Evolutionary conservation across 2,888 invertebrate genomes (phyloP).

Genomic region (Volucella bombylans): DNA sequence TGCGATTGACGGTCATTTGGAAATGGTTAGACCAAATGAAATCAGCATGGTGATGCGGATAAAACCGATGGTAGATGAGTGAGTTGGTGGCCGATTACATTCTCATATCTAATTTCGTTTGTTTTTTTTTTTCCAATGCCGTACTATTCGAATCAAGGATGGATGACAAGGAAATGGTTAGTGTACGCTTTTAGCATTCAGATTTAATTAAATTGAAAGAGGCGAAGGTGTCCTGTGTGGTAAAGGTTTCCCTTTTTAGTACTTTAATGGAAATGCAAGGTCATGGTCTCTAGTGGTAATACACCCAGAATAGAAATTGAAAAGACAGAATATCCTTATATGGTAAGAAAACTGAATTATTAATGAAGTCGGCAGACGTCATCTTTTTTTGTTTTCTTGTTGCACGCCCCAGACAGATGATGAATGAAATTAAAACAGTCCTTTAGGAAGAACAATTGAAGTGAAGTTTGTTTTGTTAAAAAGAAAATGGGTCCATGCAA

Average conservation of each 20-base stretch:
- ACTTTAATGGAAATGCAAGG: background rate
- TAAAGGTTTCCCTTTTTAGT: background rate
- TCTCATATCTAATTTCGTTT: background rate
- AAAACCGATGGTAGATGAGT: background rate
- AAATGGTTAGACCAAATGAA: background rate
- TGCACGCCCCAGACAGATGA: too few relatives aligned
- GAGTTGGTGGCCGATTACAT: constrained; percentile 3
- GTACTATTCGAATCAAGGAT: background rate
- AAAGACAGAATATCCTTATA: too few relatives aligned
- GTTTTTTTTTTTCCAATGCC: background rate
- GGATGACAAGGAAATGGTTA: background rate
- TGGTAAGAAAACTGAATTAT: too few relatives aligned
- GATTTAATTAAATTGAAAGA: background rate
- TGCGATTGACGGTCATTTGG: constrained; percentile 28
- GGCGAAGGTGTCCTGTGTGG: background rate
- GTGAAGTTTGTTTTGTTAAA: too few relatives aligned
- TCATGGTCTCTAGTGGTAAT: background rate
- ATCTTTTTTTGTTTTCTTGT: too few relatives aligned
- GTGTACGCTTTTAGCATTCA: background rate
- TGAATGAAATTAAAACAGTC: too few relatives aligned
- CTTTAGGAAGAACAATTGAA: too few relatives aligned
- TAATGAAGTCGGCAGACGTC: too few relatives aligned
- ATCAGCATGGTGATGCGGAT: constrained; percentile 5
- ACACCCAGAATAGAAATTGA: too few relatives aligned
- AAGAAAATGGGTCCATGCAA: too few relatives aligned